Conservation (phyloP, 2,113 vertebrate genomes). For the Indicator indicator region DNA sequence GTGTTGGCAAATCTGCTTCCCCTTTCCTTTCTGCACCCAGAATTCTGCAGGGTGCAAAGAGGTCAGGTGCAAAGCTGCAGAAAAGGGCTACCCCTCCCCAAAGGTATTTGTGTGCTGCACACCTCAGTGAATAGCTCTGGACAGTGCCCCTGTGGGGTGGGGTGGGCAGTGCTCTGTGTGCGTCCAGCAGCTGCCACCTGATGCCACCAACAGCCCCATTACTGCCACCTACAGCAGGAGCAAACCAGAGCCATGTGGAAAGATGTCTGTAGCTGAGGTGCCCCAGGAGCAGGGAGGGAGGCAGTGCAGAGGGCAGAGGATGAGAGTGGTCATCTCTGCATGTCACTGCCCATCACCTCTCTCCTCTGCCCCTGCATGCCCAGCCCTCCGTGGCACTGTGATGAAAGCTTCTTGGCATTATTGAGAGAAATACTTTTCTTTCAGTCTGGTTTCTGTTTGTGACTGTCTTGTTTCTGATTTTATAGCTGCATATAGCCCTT, state of each 20-base stretch:
- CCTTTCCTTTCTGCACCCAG: neutral
- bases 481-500: neutral
- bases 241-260: rapidly evolving
- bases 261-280: neutral
- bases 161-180: rapidly evolving
- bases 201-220: neutral
- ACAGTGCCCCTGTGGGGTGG: neutral
- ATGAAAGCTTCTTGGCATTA: neutral
- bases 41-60: neutral
- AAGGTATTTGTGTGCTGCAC: rapidly evolving
- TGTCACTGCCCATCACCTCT: neutral
- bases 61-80: neutral
- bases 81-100: neutral
- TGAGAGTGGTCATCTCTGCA: rapidly evolving
- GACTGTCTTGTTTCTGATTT: neutral
- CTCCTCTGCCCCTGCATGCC: neutral
- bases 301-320: neutral
- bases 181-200: neutral
- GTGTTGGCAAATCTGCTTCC: neutral
- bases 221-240: neutral
- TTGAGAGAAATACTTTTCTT: rapidly evolving
- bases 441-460: neutral
- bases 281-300: neutral
- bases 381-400: neutral
- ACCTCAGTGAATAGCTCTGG: rapidly evolving